Base-by-base conservation (phyloP, 1,140 invertebrate genomes). In the Phymorhynchus buccinoides region DNA sequence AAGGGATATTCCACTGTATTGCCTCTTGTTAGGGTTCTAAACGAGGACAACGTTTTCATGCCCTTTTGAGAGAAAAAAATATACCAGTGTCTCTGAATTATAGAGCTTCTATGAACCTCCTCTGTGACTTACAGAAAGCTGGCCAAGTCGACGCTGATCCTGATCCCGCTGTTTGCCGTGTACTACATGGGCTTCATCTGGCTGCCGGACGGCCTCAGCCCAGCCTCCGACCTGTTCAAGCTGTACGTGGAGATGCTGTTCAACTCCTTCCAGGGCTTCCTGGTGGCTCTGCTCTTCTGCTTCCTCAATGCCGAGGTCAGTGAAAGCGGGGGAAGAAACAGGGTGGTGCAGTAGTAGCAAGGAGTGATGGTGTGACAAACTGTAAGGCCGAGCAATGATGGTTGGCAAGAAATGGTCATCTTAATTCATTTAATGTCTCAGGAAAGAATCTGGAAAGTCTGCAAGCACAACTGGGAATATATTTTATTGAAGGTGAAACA, bases 241-340 rank as follows among this genome's bases (percentile, higher is more conserved):
- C 92, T 96, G 0, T 95, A 96, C 88, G 94, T 95, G 79, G 96
- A 97, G 91, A 95, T 96, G 89, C 91, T 96, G 2, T 96, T 96
- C 88, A 95, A 96, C 16, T 96, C 96, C 32, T 96, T 96, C 89
- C 94, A 98, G 97, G 97, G 97, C 81, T 95, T 98, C 37, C 97
- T 96, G 89, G 97, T 99, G 14, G 96, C 97, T 16, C 95, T 97
- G 41, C 94, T 99, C 22, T 98, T 98, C 93, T 99, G 97, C 92
- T 99, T 98, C 94, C 97, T 96, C 93, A 99, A 99, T 91, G 97
- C 97, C 82, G 97, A 98, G 95, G 97, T 98, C 56, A 4, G 56
- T 62, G 56, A 27, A 52, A 52, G 48, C 56, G 14, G 56, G 22
- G 56, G 56, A 52, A 52, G 48, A 18, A 18, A 52, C 48, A 52